Percentiles rank a stretch among this genome's conserved stretches.
Conservation (phyloP, 2,797 vertebrate genomes). For the Protonibea diacanthus region DNA sequence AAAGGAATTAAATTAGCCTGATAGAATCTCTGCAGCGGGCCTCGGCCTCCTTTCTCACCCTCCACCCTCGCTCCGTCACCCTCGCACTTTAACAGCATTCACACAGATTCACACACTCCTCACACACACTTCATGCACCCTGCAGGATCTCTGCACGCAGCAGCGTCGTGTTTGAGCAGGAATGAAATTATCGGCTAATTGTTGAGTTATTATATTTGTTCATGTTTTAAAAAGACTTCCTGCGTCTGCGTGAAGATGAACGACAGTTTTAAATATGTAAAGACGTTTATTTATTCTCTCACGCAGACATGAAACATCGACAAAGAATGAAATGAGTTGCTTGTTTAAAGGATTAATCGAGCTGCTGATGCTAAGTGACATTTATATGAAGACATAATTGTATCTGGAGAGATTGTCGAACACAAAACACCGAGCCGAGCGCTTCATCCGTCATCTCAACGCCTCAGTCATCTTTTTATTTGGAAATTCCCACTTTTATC, state of each 20-base stretch:
- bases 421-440: background rate
- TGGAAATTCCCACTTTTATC: conserved; percentile 52
- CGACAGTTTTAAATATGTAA: background rate
- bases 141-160: background rate
- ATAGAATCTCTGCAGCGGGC: conserved; percentile 78
- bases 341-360: conserved; percentile 5
- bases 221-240: background rate
- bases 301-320: background rate
- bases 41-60: conserved; percentile 37
- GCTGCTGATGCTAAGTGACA: background rate
- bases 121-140: conserved; percentile 12
- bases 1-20: conserved; percentile 79
- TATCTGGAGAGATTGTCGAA: conserved; percentile 14
- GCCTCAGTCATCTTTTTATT: conserved; percentile 39
- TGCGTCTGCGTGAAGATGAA: background rate
- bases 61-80: conserved; percentile 42
- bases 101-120: conserved; percentile 49
- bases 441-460: conserved; percentile 45
- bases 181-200: background rate
- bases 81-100: conserved; percentile 39
- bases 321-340: conserved; percentile 1
- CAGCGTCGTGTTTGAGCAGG: background rate
- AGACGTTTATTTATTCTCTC: background rate
- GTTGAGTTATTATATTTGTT: background rate
- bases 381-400: conserved; percentile 26